These are phyloP conservation scores for Amphiprion percula DNA, from an alignment of 2,113 vertebrate genomes.

Conservation along the genomic window DNA sequence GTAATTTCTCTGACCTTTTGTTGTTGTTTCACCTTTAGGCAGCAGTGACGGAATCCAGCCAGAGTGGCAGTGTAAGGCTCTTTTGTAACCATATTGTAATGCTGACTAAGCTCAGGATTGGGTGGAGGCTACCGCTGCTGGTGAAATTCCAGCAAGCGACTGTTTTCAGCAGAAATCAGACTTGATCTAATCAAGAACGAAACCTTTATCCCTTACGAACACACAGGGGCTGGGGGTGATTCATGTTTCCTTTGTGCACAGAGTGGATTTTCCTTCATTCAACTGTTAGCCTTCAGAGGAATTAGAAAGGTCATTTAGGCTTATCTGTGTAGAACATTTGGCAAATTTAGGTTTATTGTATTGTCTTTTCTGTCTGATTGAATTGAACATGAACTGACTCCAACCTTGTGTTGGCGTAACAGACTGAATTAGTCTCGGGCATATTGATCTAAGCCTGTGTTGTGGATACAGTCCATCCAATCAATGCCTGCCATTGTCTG, in stretches of 20 bases:
- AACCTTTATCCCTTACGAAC: conserved; percentile 39
- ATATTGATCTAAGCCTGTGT: conserved; percentile 57
- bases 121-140: conserved; percentile 50
- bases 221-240: conserved; percentile 13
- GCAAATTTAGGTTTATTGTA: background rate
- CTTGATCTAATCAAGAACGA: conserved; percentile 53
- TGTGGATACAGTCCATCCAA: conserved; percentile 32
- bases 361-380: conserved; percentile 17
- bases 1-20: conserved; percentile 21
- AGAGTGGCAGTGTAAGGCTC: conserved; percentile 31
- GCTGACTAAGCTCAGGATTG: conserved; percentile 50
- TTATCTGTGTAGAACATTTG: background rate
- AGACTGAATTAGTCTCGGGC: conserved; percentile 38
- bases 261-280: background rate
- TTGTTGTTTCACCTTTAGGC: conserved; percentile 33
- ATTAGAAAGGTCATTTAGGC: background rate
- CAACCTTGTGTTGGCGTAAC: background rate
- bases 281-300: background rate
- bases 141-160: conserved; percentile 40
- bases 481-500: conserved; percentile 55
- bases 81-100: conserved; percentile 40
- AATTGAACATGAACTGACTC: conserved; percentile 16
- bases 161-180: conserved; percentile 49
- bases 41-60: conserved; percentile 27
- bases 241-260: conserved; percentile 38